Base-by-base conservation (phyloP, 2,113 vertebrate species). In the Motacilla tschutschensis region DNA sequence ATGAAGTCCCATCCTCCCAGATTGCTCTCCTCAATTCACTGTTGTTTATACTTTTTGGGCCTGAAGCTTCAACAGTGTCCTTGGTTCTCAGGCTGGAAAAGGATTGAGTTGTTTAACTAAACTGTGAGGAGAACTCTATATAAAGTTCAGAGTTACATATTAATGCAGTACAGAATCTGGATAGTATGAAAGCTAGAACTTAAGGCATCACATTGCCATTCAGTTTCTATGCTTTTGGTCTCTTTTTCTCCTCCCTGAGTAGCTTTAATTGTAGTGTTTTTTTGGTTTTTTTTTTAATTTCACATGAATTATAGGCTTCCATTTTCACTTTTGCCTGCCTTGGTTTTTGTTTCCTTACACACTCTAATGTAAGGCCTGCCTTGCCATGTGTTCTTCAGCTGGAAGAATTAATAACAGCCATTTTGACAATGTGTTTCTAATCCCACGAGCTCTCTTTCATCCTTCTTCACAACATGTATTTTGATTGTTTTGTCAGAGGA, bases 1-100 rank as follows among this genome's bases (percentile, higher is more conserved):
- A 28, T 55, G 40, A 33, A 35, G 51, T 35, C 14, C 11, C 31
- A 71, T 33, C 50, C 24, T 43, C 31, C 31, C 31, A 33, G 16
- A 3, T 8, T 38, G 10, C 26, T 17, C 26, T 31, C 35, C 26
- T 67, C 35, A 17, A 2, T 31, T 31, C 0, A 0, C 8, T 2
- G 2, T 13, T 26, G 12, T 43, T 43, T 43, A 5, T 9, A 20
- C 3, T 15, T 43, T 54, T 28, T 12, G 40, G 24, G 17, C 24
- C 10, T 44, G 17, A 43, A 55, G 24, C 14, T 33, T 3, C 7
- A 43, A 21, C 0, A 0, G 4, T 16, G 31, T 26, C 31, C 31
- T 54, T 43, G 7, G 31, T 33, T 43, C 9, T 70, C 5, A 2
- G 22, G 17, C 7, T 35, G 31, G 50, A 55, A 71, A 35, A 28